Evolutionary conservation across 2,113 vertebrate species (phyloP).

Genomic region (Gambusia holbrooki): DNA sequence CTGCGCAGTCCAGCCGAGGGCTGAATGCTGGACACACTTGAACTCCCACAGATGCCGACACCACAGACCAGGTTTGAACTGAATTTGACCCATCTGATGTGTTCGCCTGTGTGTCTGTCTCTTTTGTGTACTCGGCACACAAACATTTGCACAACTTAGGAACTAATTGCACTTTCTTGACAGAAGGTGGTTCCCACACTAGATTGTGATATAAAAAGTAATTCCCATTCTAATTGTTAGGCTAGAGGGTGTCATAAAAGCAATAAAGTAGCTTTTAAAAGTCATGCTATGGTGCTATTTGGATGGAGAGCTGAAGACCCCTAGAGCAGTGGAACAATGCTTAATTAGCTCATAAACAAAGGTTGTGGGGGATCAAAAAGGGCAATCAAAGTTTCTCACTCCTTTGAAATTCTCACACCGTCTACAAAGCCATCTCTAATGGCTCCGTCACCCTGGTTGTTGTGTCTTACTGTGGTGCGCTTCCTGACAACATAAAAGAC

Average conservation of each 20-base stretch:
- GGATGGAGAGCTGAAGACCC: slow-evolving; percentile 27
- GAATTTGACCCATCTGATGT: slow-evolving; percentile 54
- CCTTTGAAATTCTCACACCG: slow-evolving; percentile 67
- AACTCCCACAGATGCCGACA: slow-evolving; percentile 64
- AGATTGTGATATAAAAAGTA: slow-evolving; percentile 27
- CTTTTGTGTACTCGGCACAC: slow-evolving; percentile 10
- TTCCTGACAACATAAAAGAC: slow-evolving; percentile 83
- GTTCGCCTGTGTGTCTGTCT: slow-evolving; percentile 5
- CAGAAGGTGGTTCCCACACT: slow-evolving; percentile 36
- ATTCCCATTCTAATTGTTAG: slow-evolving; percentile 52
- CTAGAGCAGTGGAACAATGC: slow-evolving; percentile 70
- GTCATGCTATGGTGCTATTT: slow-evolving; percentile 47
- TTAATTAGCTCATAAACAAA: slow-evolving; percentile 85
- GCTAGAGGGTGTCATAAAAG: slow-evolving; percentile 67
- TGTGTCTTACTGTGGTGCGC: slow-evolving; percentile 78
- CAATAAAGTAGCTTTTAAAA: slow-evolving; percentile 64
- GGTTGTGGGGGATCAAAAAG: slow-evolving; percentile 74
- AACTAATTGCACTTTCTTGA: not conserved
- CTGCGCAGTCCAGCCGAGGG: slow-evolving; percentile 18
- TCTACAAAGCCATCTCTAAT: slow-evolving; percentile 75
- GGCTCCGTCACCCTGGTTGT: slow-evolving; percentile 74
- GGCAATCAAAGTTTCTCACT: slow-evolving; percentile 65
- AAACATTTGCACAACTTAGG: not conserved
- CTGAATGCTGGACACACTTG: slow-evolving; percentile 69
- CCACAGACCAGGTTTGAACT: slow-evolving; percentile 56